phyloP scores from a whole-genome alignment of 2,113 vertebrate genomes.

The Pleuronectes platessa region DNA sequence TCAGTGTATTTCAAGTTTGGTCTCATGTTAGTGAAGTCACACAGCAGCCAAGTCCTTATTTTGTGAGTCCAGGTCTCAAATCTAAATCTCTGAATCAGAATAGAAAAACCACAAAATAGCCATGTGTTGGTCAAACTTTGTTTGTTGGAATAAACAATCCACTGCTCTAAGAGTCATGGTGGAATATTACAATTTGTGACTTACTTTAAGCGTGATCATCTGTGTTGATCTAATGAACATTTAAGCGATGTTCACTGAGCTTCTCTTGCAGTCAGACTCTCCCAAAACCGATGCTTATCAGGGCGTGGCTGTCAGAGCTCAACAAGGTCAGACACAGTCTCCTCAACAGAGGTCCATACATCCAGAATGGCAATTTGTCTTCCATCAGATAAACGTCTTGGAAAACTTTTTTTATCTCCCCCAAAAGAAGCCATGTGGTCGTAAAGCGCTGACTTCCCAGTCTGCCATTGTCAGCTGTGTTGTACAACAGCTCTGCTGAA shows the following conservation, averaged over 20 bases:
- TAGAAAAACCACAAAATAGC: too few species aligned
- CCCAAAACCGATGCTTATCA: constrained; percentile 27
- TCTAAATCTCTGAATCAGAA: too few species aligned
- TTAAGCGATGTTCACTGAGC: background rate
- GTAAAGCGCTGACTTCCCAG: constrained; percentile 63
- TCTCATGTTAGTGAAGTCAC: too few species aligned
- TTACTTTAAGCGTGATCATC: too few species aligned
- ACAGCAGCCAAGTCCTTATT: background rate
- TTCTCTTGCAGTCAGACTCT: constrained; percentile 5
- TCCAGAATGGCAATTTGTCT: constrained; percentile 61
- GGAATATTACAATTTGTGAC: too few species aligned
- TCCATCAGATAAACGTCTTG: constrained; percentile 40
- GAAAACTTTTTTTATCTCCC: constrained; percentile 41
- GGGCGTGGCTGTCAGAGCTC: constrained; percentile 11
- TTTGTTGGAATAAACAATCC: background rate
- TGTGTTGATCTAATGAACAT: background rate
- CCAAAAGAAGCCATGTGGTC: constrained; percentile 58
- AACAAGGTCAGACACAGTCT: background rate
- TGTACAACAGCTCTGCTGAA: constrained; percentile 63
- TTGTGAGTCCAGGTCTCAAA: background rate
- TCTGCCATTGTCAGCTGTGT: constrained; percentile 70
- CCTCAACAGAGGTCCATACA: constrained; percentile 31
- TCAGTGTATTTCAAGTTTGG: background rate
- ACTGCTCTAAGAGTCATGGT: background rate
- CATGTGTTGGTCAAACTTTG: background rate